Percentiles rank a stretch among this genome's conserved stretches.
These are phyloP conservation scores for Hemicentrotus pulcherrimus DNA, from an alignment of 35 echinoderm and acorn worm genomes.

Conservation along the genomic window DNA sequence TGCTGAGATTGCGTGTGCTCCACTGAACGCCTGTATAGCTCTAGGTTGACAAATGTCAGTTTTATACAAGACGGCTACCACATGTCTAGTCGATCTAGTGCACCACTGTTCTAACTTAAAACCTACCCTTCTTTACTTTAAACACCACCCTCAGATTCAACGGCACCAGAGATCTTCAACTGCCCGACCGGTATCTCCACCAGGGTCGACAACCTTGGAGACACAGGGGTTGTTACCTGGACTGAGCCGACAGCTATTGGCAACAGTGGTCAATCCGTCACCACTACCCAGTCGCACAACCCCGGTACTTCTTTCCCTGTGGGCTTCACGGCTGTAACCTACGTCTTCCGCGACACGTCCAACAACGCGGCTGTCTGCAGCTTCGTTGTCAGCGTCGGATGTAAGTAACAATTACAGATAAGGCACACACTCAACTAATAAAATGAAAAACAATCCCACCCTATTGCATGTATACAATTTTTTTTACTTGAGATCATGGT, in stretches of 20 bases:
- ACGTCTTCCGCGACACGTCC: conserved; percentile 57
- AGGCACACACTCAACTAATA: too few relatives aligned
- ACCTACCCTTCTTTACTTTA: too few relatives aligned
- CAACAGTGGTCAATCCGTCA: conserved; percentile 38
- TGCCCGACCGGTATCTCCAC: conserved; percentile 29
- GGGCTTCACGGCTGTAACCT: conserved; percentile 58
- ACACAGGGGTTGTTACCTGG: conserved; percentile 38
- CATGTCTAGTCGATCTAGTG: too few relatives aligned
- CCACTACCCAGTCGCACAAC: conserved; percentile 1
- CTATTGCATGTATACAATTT: too few relatives aligned
- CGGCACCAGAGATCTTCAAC: conserved; percentile 29
- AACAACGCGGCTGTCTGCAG: conserved; percentile 54
- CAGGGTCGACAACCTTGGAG: not conserved
- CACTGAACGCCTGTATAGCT: too few relatives aligned
- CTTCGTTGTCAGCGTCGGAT: conserved; percentile 68
- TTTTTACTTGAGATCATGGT: too few relatives aligned
- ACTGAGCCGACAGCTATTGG: conserved; percentile 56
- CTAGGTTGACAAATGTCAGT: too few relatives aligned
- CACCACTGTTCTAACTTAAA: too few relatives aligned
- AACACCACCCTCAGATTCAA: not conserved
- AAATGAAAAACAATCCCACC: too few relatives aligned
- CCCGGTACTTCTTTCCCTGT: conserved; percentile 54
- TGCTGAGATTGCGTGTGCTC: too few relatives aligned
- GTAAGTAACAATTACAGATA: not conserved
- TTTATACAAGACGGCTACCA: too few relatives aligned